A percentile compares a stretch with the other conserved stretches of the same genome.
Evolutionary conservation across 2,797 vertebrate genomes (phyloP).

Genomic region (Pseudopleuronectes americanus): DNA sequence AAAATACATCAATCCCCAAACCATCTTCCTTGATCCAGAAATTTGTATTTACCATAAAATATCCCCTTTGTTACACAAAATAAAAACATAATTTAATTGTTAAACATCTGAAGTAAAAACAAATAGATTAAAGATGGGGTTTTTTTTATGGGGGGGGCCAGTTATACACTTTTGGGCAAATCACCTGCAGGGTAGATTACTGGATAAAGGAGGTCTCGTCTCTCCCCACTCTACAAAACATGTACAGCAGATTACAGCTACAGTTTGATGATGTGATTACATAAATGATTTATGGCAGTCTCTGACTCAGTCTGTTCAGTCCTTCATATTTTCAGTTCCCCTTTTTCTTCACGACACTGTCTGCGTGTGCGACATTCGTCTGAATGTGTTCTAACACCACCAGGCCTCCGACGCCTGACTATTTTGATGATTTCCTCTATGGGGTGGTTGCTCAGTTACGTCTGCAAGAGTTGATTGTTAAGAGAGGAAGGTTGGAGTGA

Average conservation of each 20-base stretch:
- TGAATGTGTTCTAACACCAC: slow-evolving; percentile 66
- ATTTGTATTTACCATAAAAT: slow-evolving; percentile 86
- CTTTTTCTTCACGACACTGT: slow-evolving; percentile 54
- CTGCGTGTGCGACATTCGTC: slow-evolving; percentile 60
- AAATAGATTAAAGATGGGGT: slow-evolving; percentile 79
- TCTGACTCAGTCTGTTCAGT: slow-evolving; percentile 70
- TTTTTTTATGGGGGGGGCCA: slow-evolving; percentile 48
- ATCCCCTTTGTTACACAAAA: slow-evolving; percentile 86
- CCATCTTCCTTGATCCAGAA: slow-evolving; percentile 75
- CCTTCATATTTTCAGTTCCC: slow-evolving; percentile 57
- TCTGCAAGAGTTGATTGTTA: slow-evolving; percentile 59
- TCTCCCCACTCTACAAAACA: slow-evolving; percentile 77
- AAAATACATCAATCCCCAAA: slow-evolving; percentile 85
- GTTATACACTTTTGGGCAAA: slow-evolving; percentile 76
- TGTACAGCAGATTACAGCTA: slow-evolving; percentile 86
- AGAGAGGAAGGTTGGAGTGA: slow-evolving; percentile 66
- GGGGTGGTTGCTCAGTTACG: slow-evolving; percentile 64
- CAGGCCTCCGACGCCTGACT: slow-evolving; percentile 41
- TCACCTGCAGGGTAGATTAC: slow-evolving; percentile 64
- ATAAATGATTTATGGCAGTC: slow-evolving; percentile 77
- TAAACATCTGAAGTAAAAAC: slow-evolving; percentile 87
- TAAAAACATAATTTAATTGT: slow-evolving; percentile 88
- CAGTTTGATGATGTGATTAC: slow-evolving; percentile 77
- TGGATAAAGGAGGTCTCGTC: slow-evolving; percentile 62
- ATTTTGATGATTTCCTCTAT: slow-evolving; percentile 41